Evolutionary conservation across 2,797 vertebrate genomes (phyloP).

Genomic region (Pogoniulus pusillus): DNA sequence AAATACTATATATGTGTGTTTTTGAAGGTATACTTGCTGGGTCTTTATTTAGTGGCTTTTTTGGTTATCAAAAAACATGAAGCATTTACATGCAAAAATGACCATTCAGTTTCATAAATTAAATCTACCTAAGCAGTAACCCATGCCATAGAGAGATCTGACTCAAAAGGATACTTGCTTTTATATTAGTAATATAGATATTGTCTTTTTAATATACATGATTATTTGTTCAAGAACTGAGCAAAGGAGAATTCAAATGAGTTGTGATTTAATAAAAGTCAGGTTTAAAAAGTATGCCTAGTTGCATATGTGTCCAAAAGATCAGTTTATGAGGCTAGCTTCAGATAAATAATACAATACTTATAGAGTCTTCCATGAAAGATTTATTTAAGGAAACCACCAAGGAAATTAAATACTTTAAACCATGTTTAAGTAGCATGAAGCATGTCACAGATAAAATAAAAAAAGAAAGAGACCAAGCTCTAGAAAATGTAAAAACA

Average conservation of each 20-base stretch:
- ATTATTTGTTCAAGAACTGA: slow-evolving; percentile 13
- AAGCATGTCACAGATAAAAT: neutral
- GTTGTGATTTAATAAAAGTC: slow-evolving; percentile 24
- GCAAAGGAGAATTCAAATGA: neutral
- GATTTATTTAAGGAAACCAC: slow-evolving; percentile 58
- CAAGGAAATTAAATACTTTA: slow-evolving; percentile 60
- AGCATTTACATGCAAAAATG: neutral
- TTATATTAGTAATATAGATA: neutral
- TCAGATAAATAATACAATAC: slow-evolving; percentile 64
- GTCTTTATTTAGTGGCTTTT: neutral
- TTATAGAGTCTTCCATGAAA: slow-evolving; percentile 54
- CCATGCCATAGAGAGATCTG: neutral
- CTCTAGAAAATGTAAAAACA: neutral
- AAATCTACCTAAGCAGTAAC: neutral
- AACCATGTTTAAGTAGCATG: slow-evolving; percentile 51
- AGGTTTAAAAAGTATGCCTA: slow-evolving; percentile 7
- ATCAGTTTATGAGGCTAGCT: slow-evolving; percentile 31
- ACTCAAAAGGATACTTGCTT: neutral
- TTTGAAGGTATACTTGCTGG: neutral
- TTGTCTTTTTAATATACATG: slow-evolving; percentile 14
- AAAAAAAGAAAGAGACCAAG: neutral
- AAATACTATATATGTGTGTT: neutral
- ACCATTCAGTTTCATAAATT: neutral
- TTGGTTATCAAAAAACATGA: neutral
- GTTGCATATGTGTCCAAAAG: slow-evolving; percentile 16